phyloP scores from a whole-genome alignment of 2,888 invertebrate species.

The Orchesella flavescens region DNA sequence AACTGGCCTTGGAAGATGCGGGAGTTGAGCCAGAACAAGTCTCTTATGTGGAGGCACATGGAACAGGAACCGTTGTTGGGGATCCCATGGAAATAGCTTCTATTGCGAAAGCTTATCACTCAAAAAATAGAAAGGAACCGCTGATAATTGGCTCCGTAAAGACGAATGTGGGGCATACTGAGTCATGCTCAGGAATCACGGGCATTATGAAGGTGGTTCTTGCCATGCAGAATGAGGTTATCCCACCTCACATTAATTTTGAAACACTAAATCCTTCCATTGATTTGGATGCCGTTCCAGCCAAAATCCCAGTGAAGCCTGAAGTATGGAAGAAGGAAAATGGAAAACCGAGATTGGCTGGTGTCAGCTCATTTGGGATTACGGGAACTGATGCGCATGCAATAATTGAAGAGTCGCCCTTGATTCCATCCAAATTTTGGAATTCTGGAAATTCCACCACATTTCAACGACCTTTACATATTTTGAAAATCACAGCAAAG shows the following conservation, averaged over 20 bases:
- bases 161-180: slow-evolving; percentile 48
- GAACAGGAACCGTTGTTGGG: slow-evolving; percentile 90
- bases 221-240: slow-evolving; percentile 37
- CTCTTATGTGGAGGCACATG: slow-evolving; percentile 82
- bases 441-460: too few species aligned
- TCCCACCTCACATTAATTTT: slow-evolving; percentile 39
- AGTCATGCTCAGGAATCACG: slow-evolving; percentile 45
- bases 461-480: too few species aligned
- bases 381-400: too few species aligned
- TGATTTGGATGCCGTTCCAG: slow-evolving; percentile 48
- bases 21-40: slow-evolving; percentile 77
- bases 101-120: background rate
- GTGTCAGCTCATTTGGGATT: too few species aligned
- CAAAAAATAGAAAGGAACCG: slow-evolving; percentile 2
- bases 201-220: slow-evolving; percentile 46
- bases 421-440: too few species aligned
- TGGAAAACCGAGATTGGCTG: too few species aligned
- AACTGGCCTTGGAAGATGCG: slow-evolving; percentile 75
- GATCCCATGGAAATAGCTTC: slow-evolving; percentile 10
- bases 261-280: slow-evolving; percentile 24
- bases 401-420: too few species aligned
- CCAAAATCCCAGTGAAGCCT: slow-evolving; percentile 31
- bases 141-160: slow-evolving; percentile 46
- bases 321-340: too few species aligned
- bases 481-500: too few species aligned